Base-by-base conservation (phyloP, 1,140 invertebrate genomes). In the Nasonia giraulti region DNA sequence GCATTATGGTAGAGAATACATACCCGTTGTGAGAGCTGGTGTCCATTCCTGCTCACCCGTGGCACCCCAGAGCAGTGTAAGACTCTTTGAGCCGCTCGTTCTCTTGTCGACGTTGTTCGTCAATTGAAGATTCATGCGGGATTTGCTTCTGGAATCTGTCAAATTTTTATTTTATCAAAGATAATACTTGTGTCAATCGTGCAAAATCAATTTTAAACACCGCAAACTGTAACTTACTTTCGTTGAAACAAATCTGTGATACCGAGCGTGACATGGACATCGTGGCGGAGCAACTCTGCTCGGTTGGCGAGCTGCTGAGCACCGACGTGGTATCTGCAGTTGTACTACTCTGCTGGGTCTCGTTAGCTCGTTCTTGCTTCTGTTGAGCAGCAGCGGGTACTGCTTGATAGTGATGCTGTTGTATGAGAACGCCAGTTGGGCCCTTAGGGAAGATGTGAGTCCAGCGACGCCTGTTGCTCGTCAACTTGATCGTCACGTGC, bases 371-470 rank as follows among this genome's bases (percentile, higher is more conserved):
- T 81, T 89, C 86, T 62, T 91, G 87, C 44, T 89, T 83, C 81
- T 90, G 88, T 73, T 89, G 89, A n/a, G 92, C 80, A 81, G 93
- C 94, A 0, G 95, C 93, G 4, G 96, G 96, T 4, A 96, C 94
- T 17, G 96, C 96, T 93, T 98, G 97, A 91, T 98, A 98, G 91
- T 98, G 97, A 94, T 98, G 97, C 91, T 98, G 97, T 89, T 98
- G 97, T 88, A 98, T 98, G 23, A 98, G 92, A 40, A 97, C 96
- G 2, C 97, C 97, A 0, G 96, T 97, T 33, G 97, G 97, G 77
- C 97, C 97, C 95, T 98, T 98, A 5, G 99, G 99, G 93, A 99
- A 99, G 85, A 99, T 99, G 91, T 99, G 99, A 8, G 98, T 99
- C 99, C 99, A 99, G 79, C 99, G 94, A 75, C 98, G 94, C 76